Conservation (phyloP, 2,888 invertebrate genomes). For the Pheosia gnoma region DNA sequence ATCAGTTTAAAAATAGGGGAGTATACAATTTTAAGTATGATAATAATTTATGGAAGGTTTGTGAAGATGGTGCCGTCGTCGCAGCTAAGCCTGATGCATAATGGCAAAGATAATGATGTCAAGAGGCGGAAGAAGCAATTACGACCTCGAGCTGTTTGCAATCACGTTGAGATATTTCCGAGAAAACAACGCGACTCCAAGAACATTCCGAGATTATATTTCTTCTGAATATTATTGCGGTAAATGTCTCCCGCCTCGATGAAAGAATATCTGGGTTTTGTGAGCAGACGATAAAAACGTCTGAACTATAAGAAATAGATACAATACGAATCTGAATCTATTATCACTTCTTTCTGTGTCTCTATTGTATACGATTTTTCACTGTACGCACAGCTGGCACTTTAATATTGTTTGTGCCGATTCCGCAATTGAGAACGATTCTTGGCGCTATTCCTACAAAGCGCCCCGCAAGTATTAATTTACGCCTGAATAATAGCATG, state of each 20-base stretch:
- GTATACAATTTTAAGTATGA: conserved; percentile 39
- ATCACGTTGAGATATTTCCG: conserved; percentile 62
- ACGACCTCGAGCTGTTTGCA: conserved; percentile 64
- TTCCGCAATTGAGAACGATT: background rate
- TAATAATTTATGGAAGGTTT: conserved; percentile 54
- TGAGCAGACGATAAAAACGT: conserved; percentile 32
- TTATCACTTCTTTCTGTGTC: conserved; percentile 23
- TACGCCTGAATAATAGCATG: conserved; percentile 48
- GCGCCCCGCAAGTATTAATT: conserved; percentile 43
- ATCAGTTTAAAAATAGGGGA: conserved; percentile 17
- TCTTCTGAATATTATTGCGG: conserved; percentile 55
- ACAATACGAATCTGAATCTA: conserved; percentile 20
- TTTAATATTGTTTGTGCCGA: background rate
- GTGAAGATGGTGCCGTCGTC: conserved; percentile 44
- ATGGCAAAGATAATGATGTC: conserved; percentile 77
- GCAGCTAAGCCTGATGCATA: conserved; percentile 68
- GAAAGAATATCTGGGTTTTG: conserved; percentile 33
- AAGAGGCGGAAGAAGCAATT: conserved; percentile 79
- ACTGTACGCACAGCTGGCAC: background rate
- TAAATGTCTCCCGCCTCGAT: conserved; percentile 42
- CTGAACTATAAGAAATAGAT: conserved; percentile 13
- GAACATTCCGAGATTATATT: conserved; percentile 59
- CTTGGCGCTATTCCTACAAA: conserved; percentile 17
- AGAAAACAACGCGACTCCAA: conserved; percentile 56
- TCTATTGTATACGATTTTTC: background rate